Conservation (phyloP, 2,888 invertebrate genomes). For the Griposia aprilina region DNA sequence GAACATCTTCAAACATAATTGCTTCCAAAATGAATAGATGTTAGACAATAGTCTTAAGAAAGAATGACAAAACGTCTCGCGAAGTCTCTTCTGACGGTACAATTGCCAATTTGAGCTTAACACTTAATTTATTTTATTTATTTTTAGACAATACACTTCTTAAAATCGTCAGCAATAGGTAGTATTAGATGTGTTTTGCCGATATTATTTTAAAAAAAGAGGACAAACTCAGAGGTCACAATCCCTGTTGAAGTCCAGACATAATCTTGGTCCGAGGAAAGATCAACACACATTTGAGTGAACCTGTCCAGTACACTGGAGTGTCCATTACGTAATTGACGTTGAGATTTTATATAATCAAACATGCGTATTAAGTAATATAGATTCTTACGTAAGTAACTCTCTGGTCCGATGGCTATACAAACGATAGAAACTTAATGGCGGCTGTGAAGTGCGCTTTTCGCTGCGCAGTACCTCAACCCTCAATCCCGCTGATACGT, state of each 20-base stretch:
- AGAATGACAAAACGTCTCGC: conserved; percentile 76
- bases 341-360: background rate
- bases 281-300: too few species aligned
- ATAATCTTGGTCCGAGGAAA: too few species aligned
- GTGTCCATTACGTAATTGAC: background rate
- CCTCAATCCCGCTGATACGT: too few species aligned
- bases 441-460: too few species aligned
- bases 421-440: too few species aligned
- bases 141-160: conserved; percentile 41
- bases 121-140: conserved; percentile 62
- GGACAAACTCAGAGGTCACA: too few species aligned
- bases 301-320: too few species aligned
- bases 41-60: conserved; percentile 80
- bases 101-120: conserved; percentile 65
- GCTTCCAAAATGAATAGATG: conserved; percentile 85
- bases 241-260: too few species aligned
- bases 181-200: background rate
- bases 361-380: background rate
- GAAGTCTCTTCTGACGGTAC: conserved; percentile 69
- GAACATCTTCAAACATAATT: conserved; percentile 83
- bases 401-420: background rate
- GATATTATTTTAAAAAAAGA: background rate
- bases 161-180: conserved; percentile 8
- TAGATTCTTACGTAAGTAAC: background rate
- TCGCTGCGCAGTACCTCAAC: too few species aligned